Base-by-base conservation (phyloP, 2,888 invertebrate species). In the Xestoiulus laeticollis region DNA sequence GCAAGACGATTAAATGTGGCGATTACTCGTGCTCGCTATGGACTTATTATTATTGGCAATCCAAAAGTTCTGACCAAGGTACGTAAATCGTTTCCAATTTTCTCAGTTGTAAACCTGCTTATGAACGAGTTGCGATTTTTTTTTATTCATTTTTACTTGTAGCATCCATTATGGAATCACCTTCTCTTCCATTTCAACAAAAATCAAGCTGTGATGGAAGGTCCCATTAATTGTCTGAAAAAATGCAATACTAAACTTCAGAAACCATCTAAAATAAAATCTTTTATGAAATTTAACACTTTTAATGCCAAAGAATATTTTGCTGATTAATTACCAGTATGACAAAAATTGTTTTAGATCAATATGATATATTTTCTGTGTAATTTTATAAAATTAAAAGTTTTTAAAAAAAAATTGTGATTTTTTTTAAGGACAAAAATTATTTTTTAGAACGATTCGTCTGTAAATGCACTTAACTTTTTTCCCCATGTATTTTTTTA, bases 91-190 rank as follows among this genome's bases (percentile, higher is more conserved):
- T 12, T 86, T 14, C n/a, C 16, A 16, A 16, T 38, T 38, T 5
- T 38, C 6, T 38, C 38, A 5, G 8, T 38, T 38, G 38, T 8
- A 38, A 8, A 8, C 1, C 38, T 38, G 5, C 14, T 86, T 44
- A 43, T 30, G n/a, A 43, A 19, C n/a, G 14, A 5, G 85, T 22
- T 30, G 6, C 30, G 8, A 85, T 30, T 14, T 16, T 33, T 38
- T 38, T 26, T 14, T 38, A 5, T 43, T 30, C 91, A 19, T 89
- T 91, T 33, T 43, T 86, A 38, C 33, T 88, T 88, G n/a, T 88
- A 94, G 93, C 99, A 99, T 93, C 97, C 98, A 0, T 94, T 99
- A 0, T 99, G 99, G 99, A 99, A 99, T 92, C 99, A 99, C 91
- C 93, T 99, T 90, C 93, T 99, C 89, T 97, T 97, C 83, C 98